Percentiles rank a stretch among this genome's conserved stretches.
Conservation (phyloP, 2,113 vertebrate genomes). For the Oreochromis aureus region DNA sequence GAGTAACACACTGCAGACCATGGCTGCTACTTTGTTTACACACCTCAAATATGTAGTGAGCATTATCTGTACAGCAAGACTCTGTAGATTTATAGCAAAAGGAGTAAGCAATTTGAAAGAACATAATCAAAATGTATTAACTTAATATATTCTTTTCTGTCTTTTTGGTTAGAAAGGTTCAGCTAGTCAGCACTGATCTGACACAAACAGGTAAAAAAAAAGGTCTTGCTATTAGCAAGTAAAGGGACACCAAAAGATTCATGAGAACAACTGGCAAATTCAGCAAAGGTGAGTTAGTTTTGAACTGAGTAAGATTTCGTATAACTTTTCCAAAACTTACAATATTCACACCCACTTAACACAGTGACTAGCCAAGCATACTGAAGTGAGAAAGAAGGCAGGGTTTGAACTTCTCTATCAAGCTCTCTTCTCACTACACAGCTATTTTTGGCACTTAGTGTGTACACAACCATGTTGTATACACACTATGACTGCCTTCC, state of each 20-base stretch:
- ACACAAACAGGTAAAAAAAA: neutral
- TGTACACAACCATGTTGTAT: neutral
- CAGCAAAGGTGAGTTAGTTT: neutral
- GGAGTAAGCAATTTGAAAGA: neutral
- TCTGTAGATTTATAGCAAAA: neutral
- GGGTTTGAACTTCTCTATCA: neutral
- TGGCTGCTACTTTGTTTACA: slow-evolving; percentile 6
- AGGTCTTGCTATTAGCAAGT: neutral
- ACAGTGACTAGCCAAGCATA: neutral
- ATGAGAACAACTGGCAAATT: neutral
- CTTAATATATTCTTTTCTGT: neutral
- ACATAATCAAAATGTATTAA: neutral
- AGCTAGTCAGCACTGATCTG: neutral
- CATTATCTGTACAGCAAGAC: neutral
- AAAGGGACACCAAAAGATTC: neutral
- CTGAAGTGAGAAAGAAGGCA: neutral
- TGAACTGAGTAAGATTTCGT: neutral
- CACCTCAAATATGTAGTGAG: neutral
- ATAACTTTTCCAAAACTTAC: neutral
- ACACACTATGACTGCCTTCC: neutral
- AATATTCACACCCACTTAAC: neutral
- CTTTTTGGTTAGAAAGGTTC: neutral
- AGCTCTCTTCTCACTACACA: neutral
- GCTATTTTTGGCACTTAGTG: neutral
- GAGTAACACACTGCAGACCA: slow-evolving; percentile 1